A percentile compares a stretch with the other conserved stretches of the same genome.
Evolutionary conservation across 2,888 invertebrate species (phyloP).

Genomic region (Megaustenia siamemsis): DNA sequence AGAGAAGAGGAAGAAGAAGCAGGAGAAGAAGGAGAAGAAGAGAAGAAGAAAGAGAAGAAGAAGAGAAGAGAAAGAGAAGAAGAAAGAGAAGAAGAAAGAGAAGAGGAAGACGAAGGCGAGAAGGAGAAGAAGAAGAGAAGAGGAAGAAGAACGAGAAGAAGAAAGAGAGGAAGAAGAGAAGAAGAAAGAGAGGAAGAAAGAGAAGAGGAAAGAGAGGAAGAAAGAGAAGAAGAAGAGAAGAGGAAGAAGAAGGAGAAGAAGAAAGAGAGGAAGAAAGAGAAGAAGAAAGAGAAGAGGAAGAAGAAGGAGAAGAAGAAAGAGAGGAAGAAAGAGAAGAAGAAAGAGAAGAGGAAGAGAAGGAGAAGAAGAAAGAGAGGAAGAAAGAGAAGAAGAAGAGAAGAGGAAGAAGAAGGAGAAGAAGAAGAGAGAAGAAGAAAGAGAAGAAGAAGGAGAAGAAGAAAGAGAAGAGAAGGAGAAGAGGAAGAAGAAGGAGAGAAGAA

Average conservation of each 20-base stretch:
- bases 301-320: neutral
- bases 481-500: neutral
- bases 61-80: neutral
- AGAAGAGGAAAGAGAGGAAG: neutral
- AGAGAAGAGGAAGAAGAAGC: too few relatives aligned
- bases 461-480: neutral
- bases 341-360: neutral
- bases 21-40: neutral
- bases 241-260: neutral
- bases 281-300: neutral
- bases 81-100: neutral
- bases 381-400: neutral
- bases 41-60: neutral
- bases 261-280: slow-evolving; percentile 4
- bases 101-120: neutral
- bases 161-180: neutral
- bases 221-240: neutral
- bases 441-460: neutral
- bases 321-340: neutral
- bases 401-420: neutral
- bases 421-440: neutral
- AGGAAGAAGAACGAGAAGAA: neutral
- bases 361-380: neutral
- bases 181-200: neutral
- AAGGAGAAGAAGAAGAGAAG: neutral